Conservation (phyloP, 2,888 invertebrate species). For the Caenorhabditis parvicauda region DNA sequence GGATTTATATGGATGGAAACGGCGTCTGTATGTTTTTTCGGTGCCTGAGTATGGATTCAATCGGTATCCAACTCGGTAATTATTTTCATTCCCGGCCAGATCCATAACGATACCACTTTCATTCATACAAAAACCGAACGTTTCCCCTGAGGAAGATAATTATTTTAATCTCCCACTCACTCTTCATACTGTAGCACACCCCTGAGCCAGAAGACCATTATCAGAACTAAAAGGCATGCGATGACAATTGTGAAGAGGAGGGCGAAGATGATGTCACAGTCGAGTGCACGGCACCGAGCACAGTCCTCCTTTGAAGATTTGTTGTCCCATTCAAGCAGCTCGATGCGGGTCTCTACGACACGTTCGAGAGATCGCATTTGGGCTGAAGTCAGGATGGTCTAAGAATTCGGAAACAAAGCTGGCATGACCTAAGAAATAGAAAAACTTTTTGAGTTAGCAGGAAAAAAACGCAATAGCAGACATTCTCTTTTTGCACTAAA, state of each 20-base stretch:
- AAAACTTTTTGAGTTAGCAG: no score
- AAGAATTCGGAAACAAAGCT: no score
- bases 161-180: conserved; percentile 32
- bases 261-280: conserved; percentile 62
- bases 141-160: background rate
- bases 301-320: conserved; percentile 49
- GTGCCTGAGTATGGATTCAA: no score
- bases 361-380: conserved; percentile 51
- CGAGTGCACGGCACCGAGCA: conserved; percentile 55
- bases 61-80: no score
- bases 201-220: conserved; percentile 61
- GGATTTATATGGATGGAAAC: no score
- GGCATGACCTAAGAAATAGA: no score
- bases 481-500: no score
- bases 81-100: no score
- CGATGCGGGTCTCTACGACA: conserved; percentile 54
- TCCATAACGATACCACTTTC: no score
- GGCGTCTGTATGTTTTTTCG: no score
- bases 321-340: conserved; percentile 47
- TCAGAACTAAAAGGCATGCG: conserved; percentile 55
- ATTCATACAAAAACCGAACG: conserved; percentile 1
- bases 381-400: no score
- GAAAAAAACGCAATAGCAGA: no score
- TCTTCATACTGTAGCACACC: conserved; percentile 60
- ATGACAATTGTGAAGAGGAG: conserved; percentile 58